Percentiles rank a stretch among this genome's conserved stretches.
Evolutionary conservation across 2,797 vertebrate species (phyloP).

Genomic region (Steatocranus sp.): DNA sequence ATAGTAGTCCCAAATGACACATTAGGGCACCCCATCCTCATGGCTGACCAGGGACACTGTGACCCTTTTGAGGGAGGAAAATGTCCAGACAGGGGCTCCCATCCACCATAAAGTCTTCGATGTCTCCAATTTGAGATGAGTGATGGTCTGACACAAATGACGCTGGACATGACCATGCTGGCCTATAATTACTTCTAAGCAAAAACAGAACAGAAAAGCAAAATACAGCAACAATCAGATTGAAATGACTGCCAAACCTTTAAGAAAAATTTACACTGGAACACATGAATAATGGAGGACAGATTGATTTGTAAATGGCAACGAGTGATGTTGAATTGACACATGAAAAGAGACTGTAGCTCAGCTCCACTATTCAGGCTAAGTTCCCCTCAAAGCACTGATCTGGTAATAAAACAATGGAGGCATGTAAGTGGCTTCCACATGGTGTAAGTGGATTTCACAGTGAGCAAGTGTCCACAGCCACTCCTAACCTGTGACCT

Average conservation of each 20-base stretch:
- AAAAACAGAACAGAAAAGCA: background rate
- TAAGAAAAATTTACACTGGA: background rate
- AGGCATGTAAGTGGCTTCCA: constrained; percentile 55
- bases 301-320: background rate
- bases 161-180: constrained; percentile 8
- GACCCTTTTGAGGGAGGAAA: constrained; percentile 46
- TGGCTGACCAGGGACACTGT: constrained; percentile 30
- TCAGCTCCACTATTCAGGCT: background rate
- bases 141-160: constrained; percentile 33
- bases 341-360: background rate
- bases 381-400: constrained; percentile 7
- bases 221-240: background rate
- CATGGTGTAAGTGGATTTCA: constrained; percentile 56
- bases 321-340: background rate
- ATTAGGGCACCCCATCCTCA: constrained; percentile 39
- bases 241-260: background rate
- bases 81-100: constrained; percentile 28
- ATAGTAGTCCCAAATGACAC: constrained; percentile 60
- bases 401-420: constrained; percentile 46
- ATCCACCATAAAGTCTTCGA: constrained; percentile 43
- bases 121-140: constrained; percentile 39
- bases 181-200: constrained; percentile 15
- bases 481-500: constrained; percentile 64
- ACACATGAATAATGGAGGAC: background rate
- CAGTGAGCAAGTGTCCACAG: constrained; percentile 39